Evolutionary conservation across 2,113 vertebrate genomes (phyloP).

Genomic region (Leptobrachium ailaonicum): DNA sequence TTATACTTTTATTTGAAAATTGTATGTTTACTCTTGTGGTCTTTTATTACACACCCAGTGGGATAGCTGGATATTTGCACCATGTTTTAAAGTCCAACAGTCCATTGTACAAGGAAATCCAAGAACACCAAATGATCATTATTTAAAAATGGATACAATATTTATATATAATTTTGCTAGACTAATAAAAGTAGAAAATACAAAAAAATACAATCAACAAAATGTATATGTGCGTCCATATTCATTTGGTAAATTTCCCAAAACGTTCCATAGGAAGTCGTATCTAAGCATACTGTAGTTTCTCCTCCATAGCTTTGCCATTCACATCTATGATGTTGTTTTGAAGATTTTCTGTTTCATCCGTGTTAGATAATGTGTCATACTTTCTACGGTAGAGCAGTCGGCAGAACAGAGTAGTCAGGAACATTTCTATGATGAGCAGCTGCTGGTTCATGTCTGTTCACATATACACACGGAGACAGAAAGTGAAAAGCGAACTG

Average conservation of each 20-base stretch:
- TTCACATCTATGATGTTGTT: slow-evolving; percentile 55
- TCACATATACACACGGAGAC: slow-evolving; percentile 1
- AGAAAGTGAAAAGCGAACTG: too few species aligned
- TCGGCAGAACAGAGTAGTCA: slow-evolving; percentile 77
- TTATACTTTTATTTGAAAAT: too few species aligned
- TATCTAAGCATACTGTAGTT: slow-evolving; percentile 46
- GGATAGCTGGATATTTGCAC: too few species aligned
- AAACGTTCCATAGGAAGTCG: not conserved
- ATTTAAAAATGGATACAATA: too few species aligned
- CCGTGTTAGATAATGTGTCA: slow-evolving; percentile 45
- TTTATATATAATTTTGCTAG: not conserved
- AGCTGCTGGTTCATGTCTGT: slow-evolving; percentile 80
- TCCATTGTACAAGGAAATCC: too few species aligned
- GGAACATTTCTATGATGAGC: slow-evolving; percentile 84
- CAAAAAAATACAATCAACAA: not conserved
- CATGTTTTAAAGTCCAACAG: too few species aligned
- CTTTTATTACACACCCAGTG: too few species aligned
- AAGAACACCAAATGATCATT: too few species aligned
- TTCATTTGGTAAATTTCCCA: not conserved
- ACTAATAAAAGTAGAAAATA: not conserved
- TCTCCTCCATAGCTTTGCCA: slow-evolving; percentile 49
- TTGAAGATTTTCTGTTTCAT: slow-evolving; percentile 53
- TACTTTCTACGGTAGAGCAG: slow-evolving; percentile 75
- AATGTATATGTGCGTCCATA: not conserved
- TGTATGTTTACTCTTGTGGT: too few species aligned